A percentile compares a stretch with the other conserved stretches of the same genome.
Evolutionary conservation across 2,113 vertebrate genomes (phyloP).

Genomic region (Scopus umbretta): DNA sequence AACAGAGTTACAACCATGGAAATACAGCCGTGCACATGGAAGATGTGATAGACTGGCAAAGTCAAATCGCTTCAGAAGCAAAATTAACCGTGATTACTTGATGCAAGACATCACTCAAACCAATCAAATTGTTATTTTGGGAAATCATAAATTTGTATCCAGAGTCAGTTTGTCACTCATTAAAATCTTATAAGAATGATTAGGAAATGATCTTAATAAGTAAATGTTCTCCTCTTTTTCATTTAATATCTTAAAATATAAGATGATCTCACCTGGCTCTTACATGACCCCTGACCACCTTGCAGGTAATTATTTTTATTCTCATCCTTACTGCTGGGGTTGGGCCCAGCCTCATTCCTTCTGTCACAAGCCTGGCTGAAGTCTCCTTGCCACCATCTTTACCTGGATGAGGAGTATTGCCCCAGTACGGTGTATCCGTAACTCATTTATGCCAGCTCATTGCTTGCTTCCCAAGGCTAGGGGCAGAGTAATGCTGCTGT

Average conservation of each 20-base stretch:
- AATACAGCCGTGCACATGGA: slow-evolving; percentile 48
- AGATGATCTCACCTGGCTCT: slow-evolving; percentile 65
- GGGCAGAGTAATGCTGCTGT: not conserved
- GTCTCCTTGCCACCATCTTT: not conserved
- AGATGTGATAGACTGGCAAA: slow-evolving; percentile 72
- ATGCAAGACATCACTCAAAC: slow-evolving; percentile 83
- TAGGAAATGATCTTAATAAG: slow-evolving; percentile 83
- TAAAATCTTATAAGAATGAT: slow-evolving; percentile 79
- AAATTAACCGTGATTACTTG: slow-evolving; percentile 82
- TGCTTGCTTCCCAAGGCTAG: not conserved
- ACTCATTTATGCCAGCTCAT: not conserved
- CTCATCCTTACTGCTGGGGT: not conserved
- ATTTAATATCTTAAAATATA: slow-evolving; percentile 73
- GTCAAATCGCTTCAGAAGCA: slow-evolving; percentile 75
- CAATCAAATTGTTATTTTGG: slow-evolving; percentile 85
- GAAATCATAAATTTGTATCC: slow-evolving; percentile 84
- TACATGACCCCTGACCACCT: slow-evolving; percentile 57
- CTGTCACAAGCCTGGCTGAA: not conserved
- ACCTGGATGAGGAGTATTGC: not conserved
- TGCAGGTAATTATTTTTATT: slow-evolving; percentile 25
- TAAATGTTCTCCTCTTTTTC: slow-evolving; percentile 73
- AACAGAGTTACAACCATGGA: slow-evolving; percentile 40
- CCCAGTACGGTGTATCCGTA: rapidly evolving
- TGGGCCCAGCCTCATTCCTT: not conserved
- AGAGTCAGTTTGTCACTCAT: slow-evolving; percentile 82